Conservation (phyloP, 2,113 vertebrate species). For the Megaceryle maxima region DNA sequence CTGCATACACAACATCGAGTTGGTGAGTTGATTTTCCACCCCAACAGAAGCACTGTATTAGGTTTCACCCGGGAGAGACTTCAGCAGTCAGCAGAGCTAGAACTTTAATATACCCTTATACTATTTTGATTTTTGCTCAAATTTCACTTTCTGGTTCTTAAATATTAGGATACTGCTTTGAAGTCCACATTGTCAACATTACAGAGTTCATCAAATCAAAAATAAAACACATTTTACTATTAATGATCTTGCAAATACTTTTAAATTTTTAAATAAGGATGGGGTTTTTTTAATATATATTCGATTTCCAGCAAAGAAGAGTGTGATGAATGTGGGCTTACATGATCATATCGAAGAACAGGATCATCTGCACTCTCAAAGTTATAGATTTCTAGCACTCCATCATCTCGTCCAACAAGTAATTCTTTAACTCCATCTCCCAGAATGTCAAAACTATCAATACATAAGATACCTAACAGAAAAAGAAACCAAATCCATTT, state of each 20-base stretch:
- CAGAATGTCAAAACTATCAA: slow-evolving; percentile 92
- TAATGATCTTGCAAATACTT: neutral
- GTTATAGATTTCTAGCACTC: slow-evolving; percentile 86
- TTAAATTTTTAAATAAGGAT: neutral
- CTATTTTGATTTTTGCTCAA: neutral
- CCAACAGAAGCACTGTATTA: neutral
- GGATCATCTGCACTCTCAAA: slow-evolving; percentile 85
- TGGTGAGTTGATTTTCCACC: neutral
- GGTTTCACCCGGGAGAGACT: neutral
- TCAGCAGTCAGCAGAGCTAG: neutral
- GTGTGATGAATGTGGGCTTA: slow-evolving; percentile 57
- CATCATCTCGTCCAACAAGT: slow-evolving; percentile 93
- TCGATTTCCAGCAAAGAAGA: neutral
- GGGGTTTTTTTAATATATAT: neutral
- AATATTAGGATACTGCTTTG: neutral
- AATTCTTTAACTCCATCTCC: slow-evolving; percentile 94
- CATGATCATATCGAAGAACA: slow-evolving; percentile 85
- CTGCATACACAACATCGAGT: neutral
- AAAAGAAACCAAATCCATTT: neutral
- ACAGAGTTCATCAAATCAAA: neutral
- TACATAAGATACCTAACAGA: slow-evolving; percentile 86
- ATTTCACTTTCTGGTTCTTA: neutral
- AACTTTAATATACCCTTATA: neutral
- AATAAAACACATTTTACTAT: neutral
- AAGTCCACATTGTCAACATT: neutral